Evolutionary conservation across 2,797 vertebrate genomes (phyloP), one percentile per base, ranked within the genome.

Genomic region (Diplodus puntazzo): DNA sequence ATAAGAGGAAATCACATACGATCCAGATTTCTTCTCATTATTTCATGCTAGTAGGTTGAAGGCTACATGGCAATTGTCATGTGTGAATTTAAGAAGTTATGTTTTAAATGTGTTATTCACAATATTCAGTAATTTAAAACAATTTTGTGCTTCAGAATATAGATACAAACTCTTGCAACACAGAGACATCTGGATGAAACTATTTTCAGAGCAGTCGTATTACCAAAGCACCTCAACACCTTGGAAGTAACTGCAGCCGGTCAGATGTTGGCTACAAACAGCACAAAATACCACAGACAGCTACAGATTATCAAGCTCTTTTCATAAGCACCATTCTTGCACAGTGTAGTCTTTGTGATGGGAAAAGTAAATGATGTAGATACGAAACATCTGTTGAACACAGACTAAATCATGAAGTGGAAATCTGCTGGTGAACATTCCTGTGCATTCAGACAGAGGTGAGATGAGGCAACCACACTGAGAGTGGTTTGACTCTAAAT

Each of bases 351-450:
- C 54, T 80, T 73, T 85, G 80, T 83, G 67, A 82, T 75, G 73
- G 79, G 50, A 80, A 87, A 79, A 80, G 43, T 46, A 27, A 74
- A 80, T 52, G 75, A 76, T 49, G 78, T 39, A 53, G 34, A 77
- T 2, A 63, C 0, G 16, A 84, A 75, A 75, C 83, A 83, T 80
- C 73, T 81, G 64, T 18, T 59, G 45, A 80, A 46, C 34, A 30
- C 61, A 80, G 63, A 34, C 71, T 75, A 70, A 86, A 86, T 68
- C 7, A 53, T 75, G 5, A 61, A 45, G 63, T 75, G 75, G 68
- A 80, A 82, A 86, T 74, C 69, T 79, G 83, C 88, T 81, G 86
- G 77, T 84, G 77, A 82, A 86, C 81, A 83, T 85, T 87, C 78
- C 70, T 83, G 84, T 76, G 58, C 67, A 61, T 76, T 81, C 48